Conservation (phyloP, 2,113 vertebrate genomes). For the Oncorhynchus mykiss region DNA sequence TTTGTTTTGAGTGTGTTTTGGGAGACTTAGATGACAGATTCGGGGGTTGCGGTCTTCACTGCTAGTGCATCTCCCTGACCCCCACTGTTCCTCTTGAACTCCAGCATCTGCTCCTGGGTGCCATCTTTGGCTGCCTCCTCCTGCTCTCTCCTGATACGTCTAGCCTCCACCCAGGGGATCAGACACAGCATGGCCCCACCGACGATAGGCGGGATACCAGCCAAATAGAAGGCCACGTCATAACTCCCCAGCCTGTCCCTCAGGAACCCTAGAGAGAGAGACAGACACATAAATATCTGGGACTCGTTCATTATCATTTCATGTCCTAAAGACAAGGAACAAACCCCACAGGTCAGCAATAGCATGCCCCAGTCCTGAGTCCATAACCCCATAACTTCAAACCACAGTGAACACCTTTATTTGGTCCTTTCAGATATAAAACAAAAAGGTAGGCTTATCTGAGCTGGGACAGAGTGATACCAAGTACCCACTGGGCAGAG, state of each 20-base stretch:
- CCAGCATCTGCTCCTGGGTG: conserved; percentile 77
- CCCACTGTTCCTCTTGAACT: conserved; percentile 37
- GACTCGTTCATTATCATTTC: too few species aligned
- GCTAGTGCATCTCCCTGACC: conserved; percentile 46
- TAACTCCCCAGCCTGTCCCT: conserved; percentile 83
- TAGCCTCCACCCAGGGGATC: conserved; percentile 89
- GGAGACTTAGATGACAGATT: conserved; percentile 78
- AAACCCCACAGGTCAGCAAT: too few species aligned
- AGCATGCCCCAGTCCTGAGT: too few species aligned
- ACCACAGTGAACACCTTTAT: not conserved
- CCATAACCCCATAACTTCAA: not conserved
- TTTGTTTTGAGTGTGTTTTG: not conserved
- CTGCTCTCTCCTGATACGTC: conserved; percentile 59
- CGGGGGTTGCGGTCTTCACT: conserved; percentile 66
- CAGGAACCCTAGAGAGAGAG: conserved; percentile 78
- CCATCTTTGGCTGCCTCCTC: conserved; percentile 16
- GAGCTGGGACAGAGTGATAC: conserved; percentile 2
- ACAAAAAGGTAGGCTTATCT: not conserved
- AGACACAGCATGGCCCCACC: conserved; percentile 86
- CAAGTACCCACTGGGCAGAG: not conserved
- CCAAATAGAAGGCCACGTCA: conserved; percentile 90
- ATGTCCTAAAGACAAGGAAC: not conserved
- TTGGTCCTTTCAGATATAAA: not conserved
- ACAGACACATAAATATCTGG: too few species aligned
- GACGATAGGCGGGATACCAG: conserved; percentile 90